Evolutionary conservation across 2,113 vertebrate species (phyloP).

Genomic region (Pavo muticus): DNA sequence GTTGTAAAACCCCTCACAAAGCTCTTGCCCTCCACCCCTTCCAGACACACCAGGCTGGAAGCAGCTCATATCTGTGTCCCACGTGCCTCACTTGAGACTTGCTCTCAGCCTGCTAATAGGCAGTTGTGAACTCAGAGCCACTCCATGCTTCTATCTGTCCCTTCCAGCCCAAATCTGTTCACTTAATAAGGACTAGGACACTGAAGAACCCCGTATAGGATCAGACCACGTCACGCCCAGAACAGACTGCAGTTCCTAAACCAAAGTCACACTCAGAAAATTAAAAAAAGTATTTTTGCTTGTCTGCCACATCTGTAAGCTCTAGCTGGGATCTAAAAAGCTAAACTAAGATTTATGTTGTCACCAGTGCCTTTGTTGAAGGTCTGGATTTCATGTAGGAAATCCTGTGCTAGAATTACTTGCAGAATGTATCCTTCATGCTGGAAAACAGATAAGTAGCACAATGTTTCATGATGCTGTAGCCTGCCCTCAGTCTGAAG

Average conservation of each 20-base stretch:
- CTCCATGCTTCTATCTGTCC: not conserved
- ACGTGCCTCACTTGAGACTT: constrained; percentile 4
- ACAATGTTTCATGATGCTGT: not conserved
- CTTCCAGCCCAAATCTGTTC: not conserved
- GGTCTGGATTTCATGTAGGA: not conserved
- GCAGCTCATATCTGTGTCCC: not conserved
- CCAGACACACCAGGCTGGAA: not conserved
- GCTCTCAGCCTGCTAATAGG: not conserved
- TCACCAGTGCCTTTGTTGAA: constrained; percentile 16
- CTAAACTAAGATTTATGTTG: constrained; percentile 6
- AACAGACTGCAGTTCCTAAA: not conserved
- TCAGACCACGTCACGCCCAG: not conserved
- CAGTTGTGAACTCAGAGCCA: not conserved
- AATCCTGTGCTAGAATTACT: constrained; percentile 16
- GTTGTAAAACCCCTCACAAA: constrained; percentile 12
- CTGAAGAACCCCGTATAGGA: not conserved
- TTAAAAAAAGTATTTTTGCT: not conserved
- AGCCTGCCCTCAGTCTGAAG: not conserved
- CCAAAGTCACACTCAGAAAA: not conserved
- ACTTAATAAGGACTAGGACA: not conserved
- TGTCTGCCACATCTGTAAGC: constrained; percentile 1
- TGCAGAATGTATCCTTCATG: not conserved
- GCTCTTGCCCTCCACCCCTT: constrained; percentile 46
- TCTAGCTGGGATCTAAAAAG: constrained; percentile 45
- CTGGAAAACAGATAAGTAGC: not conserved